Conservation (phyloP, 2,113 vertebrate species). For the Aramus guarauna region DNA sequence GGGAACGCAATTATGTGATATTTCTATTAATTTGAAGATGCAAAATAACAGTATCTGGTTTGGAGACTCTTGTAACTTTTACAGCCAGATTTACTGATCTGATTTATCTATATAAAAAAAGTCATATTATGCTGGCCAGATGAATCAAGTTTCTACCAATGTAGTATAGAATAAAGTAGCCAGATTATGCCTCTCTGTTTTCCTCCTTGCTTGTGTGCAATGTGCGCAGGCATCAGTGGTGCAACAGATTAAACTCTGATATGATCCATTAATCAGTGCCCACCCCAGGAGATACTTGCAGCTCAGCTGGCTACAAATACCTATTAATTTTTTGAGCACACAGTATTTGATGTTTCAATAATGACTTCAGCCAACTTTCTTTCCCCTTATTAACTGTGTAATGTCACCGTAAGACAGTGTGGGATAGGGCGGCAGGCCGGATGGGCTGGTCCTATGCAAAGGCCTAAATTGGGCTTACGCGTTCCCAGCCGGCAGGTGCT, state of each 20-base stretch:
- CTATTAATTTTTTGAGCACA: not conserved
- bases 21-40: not conserved
- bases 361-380: not conserved
- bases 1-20: not conserved
- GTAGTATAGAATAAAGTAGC: not conserved
- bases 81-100: not conserved
- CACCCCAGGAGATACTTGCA: not conserved
- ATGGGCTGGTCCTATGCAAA: not conserved
- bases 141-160: not conserved
- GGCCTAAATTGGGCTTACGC: not conserved
- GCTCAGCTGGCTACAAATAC: not conserved
- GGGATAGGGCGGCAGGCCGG: not conserved
- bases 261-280: not conserved
- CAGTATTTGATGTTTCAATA: not conserved
- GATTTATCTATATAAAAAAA: not conserved
- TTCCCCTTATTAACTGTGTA: fast-evolving
- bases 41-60: not conserved
- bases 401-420: too few relatives aligned
- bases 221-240: not conserved
- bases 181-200: not conserved
- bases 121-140: not conserved
- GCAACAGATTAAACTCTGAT: not conserved
- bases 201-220: not conserved
- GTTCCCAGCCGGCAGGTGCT: not conserved
- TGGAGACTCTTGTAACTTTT: not conserved